Conservation (phyloP, 2,797 vertebrate species). For the Acipenser oxyrinchus region DNA sequence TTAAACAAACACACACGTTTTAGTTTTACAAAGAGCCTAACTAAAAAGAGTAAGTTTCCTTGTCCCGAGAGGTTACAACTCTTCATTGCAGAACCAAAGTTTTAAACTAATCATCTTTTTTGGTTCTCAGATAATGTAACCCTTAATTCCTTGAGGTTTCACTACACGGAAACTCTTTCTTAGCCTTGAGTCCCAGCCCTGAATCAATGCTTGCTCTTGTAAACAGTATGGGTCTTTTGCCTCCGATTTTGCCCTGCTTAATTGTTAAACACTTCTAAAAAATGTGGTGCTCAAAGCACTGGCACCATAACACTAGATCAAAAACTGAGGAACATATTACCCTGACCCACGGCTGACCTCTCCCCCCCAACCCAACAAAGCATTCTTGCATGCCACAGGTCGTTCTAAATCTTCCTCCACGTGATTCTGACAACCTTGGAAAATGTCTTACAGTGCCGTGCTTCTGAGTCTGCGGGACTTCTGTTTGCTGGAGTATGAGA, state of each 20-base stretch:
- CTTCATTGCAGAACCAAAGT: no score
- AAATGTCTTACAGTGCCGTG: slow-evolving; percentile 16
- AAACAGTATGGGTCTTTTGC: not conserved
- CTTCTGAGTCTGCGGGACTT: slow-evolving; percentile 26
- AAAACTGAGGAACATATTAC: slow-evolving; percentile 24
- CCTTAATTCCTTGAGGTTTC: slow-evolving; percentile 38
- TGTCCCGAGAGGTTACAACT: no score
- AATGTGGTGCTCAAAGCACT: slow-evolving; percentile 23
- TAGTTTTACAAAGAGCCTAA: no score
- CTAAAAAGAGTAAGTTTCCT: no score
- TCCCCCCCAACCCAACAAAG: slow-evolving; percentile 20
- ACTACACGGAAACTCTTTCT: slow-evolving; percentile 43
- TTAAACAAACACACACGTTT: no score
- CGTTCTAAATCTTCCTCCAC: slow-evolving; percentile 32
- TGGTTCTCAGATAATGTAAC: slow-evolving; percentile 25
- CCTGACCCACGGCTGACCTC: slow-evolving; percentile 32
- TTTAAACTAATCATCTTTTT: no score
- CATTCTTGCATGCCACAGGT: slow-evolving; percentile 26
- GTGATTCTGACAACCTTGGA: slow-evolving; percentile 33
- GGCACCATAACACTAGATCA: slow-evolving; percentile 21
- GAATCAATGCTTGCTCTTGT: not conserved
- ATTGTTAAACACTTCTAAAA: not conserved
- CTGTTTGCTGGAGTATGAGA: slow-evolving; percentile 25
- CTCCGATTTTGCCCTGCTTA: not conserved
- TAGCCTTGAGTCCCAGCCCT: slow-evolving; percentile 35